Percentiles rank a stretch among this genome's conserved stretches.
phyloP scores from a whole-genome alignment of 2,888 invertebrate genomes.

The Drosophila picticornis region DNA sequence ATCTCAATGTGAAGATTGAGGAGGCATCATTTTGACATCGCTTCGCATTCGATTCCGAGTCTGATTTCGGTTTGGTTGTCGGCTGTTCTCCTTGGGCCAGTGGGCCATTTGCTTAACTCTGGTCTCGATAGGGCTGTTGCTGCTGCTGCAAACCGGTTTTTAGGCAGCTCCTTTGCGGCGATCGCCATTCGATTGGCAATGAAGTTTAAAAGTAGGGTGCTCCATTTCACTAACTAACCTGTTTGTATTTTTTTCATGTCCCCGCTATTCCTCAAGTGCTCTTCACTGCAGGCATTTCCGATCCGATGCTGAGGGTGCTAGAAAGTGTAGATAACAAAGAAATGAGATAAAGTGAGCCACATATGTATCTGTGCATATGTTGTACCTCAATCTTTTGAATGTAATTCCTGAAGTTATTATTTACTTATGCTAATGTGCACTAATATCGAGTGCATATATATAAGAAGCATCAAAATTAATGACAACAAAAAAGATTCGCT shows the following conservation, averaged over 20 bases:
- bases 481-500: neutral
- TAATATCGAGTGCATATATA: neutral
- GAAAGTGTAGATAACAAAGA: conserved; percentile 1
- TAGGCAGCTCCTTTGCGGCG: conserved; percentile 54
- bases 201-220: conserved; percentile 77
- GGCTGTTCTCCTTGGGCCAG: conserved; percentile 49
- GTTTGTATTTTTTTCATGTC: conserved; percentile 47
- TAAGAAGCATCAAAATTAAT: neutral
- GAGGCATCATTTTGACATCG: neutral
- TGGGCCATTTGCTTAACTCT: conserved; percentile 68
- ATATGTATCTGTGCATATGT: neutral
- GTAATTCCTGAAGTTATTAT: neutral
- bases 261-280: conserved; percentile 10
- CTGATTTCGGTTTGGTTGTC: conserved; percentile 18
- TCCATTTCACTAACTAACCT: conserved; percentile 75
- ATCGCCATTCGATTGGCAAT: conserved; percentile 68
- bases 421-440: neutral
- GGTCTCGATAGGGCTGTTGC: conserved; percentile 52
- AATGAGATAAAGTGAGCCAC: neutral
- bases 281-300: conserved; percentile 41
- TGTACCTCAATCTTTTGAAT: neutral
- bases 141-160: conserved; percentile 66
- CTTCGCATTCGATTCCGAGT: neutral
- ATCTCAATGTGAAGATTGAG: neutral
- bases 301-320: conserved; percentile 8